Evolutionary conservation across 2,888 invertebrate species (phyloP), one percentile per base, ranked within the genome.

Genomic region (Rotaria magnacalcarata): DNA sequence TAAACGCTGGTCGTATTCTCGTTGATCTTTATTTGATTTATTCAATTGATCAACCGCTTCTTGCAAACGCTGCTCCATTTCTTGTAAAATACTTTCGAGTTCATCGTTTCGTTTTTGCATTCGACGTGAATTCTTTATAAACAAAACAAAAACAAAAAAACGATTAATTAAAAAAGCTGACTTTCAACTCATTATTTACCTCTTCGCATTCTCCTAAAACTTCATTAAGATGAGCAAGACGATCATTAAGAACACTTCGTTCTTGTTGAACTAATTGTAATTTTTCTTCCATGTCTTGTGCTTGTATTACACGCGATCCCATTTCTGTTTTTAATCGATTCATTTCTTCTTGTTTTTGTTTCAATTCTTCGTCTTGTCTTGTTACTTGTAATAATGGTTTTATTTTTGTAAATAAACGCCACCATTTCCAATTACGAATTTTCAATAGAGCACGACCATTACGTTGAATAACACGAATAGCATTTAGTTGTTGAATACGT

Each of bases 361-460:
- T 95, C 56, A 99, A 92, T 90, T 97, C 97, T 92, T 98, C 97
- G 91, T 99, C 99, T 91, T 97, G 97, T 90, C 98, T 97, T 74
- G 99, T 98, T 27, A 99, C 97, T 92, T 90, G 96, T 84, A 99
- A 93, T 87, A 99, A 93, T 1, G 99, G 99, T 92, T 99, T 99
- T 87, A 93, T 93, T 52, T 84, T 99, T 54, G 98, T 99, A 91
- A 99, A 98, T 88, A 99, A 93, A 89, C 99, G 93, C 99, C 99
- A 99, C 99, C 99, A 99, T 89, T 97, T 96, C 99, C 99, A 99
- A 92, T 99, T 99, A 88, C 98, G 93, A 60, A 99, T 93, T 91
- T 99, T 99, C 88, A 99, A 92, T 91, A 99, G 99, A 0, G 99
- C 97, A 14, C 97, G 95, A 91, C 99, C 99, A 92, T 99, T 99